These are phyloP conservation scores for Rhizoglyphus robini DNA, from an alignment of 1,140 invertebrate species.

Conservation along the genomic window DNA sequence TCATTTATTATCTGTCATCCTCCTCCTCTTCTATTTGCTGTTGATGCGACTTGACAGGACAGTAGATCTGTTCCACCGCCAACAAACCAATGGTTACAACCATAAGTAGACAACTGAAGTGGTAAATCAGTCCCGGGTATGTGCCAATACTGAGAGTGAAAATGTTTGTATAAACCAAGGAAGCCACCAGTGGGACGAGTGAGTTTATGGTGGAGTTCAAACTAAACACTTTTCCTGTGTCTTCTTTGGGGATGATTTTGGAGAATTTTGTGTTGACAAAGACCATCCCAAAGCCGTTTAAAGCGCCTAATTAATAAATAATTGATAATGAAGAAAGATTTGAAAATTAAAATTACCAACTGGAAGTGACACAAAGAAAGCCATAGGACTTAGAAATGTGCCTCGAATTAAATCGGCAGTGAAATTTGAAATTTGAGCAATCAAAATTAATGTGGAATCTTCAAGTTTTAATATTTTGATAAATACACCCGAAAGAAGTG, in stretches of 20 bases:
- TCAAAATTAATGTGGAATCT: background rate
- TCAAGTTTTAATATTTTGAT: background rate
- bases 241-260: background rate
- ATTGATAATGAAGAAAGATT: background rate
- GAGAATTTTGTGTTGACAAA: background rate
- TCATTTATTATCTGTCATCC: too few species aligned
- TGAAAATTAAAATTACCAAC: background rate
- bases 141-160: background rate
- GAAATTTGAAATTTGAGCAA: background rate
- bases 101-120: constrained; percentile 5
- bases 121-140: background rate
- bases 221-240: background rate
- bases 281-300: background rate
- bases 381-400: background rate
- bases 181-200: background rate
- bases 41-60: background rate
- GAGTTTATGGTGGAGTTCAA: background rate
- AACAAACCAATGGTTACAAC: background rate
- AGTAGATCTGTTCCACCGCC: background rate
- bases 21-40: background rate
- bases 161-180: background rate
- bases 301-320: too few species aligned
- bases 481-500: background rate
- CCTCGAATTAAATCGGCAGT: background rate
- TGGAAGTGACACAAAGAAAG: background rate